These are phyloP conservation scores for Bruchidius siliquastri DNA, from an alignment of 2,888 invertebrate genomes.

Conservation along the genomic window DNA sequence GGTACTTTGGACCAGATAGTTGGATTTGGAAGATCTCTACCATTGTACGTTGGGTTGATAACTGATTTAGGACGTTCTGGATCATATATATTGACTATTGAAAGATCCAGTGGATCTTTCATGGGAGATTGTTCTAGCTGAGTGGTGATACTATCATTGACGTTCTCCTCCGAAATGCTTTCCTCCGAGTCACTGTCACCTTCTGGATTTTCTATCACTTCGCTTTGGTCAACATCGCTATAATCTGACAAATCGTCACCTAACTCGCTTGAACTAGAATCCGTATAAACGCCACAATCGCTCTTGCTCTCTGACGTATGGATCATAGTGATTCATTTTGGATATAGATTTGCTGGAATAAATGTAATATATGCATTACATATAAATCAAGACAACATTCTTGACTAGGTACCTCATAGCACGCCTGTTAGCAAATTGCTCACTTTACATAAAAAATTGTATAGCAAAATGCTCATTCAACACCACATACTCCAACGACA, in stretches of 20 bases:
- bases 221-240: background rate
- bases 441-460: background rate
- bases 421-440: background rate
- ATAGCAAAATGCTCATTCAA: background rate
- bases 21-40: too few relatives aligned
- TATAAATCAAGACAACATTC: background rate
- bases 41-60: too few relatives aligned
- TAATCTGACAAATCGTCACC: background rate
- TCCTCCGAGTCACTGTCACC: too few relatives aligned
- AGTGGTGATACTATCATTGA: too few relatives aligned
- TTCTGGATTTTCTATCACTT: background rate
- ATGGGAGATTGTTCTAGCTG: too few relatives aligned
- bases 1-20: too few relatives aligned
- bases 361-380: background rate
- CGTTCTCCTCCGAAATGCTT: too few relatives aligned
- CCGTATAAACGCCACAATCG: background rate
- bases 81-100: too few relatives aligned
- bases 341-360: background rate
- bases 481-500: background rate
- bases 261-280: background rate
- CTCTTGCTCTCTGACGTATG: background rate
- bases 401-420: background rate
- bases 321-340: background rate
- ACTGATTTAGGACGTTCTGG: too few relatives aligned
- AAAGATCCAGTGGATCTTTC: too few relatives aligned